Conservation (phyloP, 2,797 vertebrate species). For the Channa striata region DNA sequence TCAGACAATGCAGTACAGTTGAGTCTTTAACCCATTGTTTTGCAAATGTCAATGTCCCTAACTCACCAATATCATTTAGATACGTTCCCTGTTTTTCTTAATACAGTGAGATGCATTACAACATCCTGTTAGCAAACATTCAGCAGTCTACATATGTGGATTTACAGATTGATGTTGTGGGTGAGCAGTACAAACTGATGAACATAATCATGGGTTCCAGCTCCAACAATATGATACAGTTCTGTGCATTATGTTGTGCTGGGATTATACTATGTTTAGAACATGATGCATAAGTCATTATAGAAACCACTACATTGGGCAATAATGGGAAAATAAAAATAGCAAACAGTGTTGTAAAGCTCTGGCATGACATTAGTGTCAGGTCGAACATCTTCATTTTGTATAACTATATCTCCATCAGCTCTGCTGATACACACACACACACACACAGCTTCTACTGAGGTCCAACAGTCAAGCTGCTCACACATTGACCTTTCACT, state of each 20-base stretch:
- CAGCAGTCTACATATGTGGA: neutral
- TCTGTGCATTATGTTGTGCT: neutral
- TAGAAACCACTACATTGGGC: neutral
- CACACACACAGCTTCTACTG: neutral
- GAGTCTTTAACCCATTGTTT: conserved; percentile 31
- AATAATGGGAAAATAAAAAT: neutral
- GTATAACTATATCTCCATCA: conserved; percentile 18
- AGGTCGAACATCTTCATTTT: conserved; percentile 11
- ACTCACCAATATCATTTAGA: neutral
- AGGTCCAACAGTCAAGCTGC: conserved; percentile 27
- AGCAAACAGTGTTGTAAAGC: neutral
- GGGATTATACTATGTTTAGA: neutral
- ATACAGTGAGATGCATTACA: no score
- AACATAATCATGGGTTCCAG: neutral
- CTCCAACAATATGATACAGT: neutral
- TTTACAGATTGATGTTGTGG: neutral
- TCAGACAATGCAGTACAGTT: conserved; percentile 14
- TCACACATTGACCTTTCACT: conserved; percentile 65
- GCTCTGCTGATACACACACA: conserved; percentile 1
- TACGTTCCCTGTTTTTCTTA: neutral
- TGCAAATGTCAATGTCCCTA: conserved; percentile 19
- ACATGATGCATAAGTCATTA: neutral
- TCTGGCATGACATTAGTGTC: neutral
- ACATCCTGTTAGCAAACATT: no score
- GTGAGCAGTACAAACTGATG: no score